Conservation (phyloP, 1,140 invertebrate genomes). For the Microplitis demolitor region DNA sequence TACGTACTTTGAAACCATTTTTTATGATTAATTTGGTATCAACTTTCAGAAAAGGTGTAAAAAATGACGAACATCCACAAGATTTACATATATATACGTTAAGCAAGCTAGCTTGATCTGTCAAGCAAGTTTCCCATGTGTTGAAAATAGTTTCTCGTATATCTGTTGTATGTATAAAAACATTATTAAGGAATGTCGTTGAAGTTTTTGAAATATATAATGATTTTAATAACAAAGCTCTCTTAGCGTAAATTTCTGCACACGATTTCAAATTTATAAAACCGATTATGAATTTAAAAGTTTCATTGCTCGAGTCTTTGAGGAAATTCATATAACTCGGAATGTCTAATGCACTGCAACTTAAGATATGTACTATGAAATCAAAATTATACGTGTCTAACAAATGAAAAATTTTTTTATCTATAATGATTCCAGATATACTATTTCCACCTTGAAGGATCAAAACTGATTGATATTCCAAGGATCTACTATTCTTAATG, state of each 20-base stretch:
- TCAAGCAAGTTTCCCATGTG: neutral
- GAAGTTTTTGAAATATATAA: neutral
- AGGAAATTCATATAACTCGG: neutral
- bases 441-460: neutral
- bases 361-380: neutral
- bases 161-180: neutral
- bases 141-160: neutral
- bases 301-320: neutral
- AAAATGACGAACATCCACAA: neutral
- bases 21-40: neutral
- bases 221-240: neutral
- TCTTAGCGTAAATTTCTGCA: neutral
- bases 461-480: neutral
- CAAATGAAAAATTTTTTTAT: neutral
- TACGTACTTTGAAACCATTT: neutral
- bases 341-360: neutral
- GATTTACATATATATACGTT: neutral
- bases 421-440: neutral
- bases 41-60: neutral
- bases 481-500: neutral
- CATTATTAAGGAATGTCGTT: neutral
- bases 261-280: neutral
- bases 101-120: neutral
- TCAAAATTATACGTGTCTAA: neutral
- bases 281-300: neutral